Conservation (phyloP, 2,113 vertebrate species). For the Plecotus auritus region DNA sequence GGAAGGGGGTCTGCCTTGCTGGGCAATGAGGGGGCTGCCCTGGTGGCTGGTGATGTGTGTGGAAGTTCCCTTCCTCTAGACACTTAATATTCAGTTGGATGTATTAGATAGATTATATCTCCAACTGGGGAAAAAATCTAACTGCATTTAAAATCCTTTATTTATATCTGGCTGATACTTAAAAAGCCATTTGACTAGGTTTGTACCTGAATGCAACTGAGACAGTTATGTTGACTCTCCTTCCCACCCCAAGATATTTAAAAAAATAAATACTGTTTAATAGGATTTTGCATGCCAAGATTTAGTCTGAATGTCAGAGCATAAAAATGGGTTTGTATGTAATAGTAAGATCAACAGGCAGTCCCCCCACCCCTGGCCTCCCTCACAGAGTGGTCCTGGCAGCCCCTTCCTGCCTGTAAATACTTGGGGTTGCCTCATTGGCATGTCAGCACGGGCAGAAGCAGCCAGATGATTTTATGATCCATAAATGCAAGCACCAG, state of each 20-base stretch:
- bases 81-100: not conserved
- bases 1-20: not conserved
- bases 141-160: not conserved
- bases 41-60: not conserved
- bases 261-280: conserved; percentile 37
- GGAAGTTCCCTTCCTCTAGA: not conserved
- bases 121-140: not conserved
- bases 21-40: not conserved
- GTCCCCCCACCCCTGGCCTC: not conserved
- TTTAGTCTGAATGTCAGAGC: conserved; percentile 34
- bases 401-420: conserved; percentile 35
- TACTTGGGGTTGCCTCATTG: conserved; percentile 51
- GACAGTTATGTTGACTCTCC: not conserved
- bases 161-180: conserved; percentile 11
- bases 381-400: conserved; percentile 53
- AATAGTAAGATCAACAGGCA: not conserved
- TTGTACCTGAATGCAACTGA: not conserved
- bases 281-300: conserved; percentile 30
- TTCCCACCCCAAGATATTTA: conserved; percentile 27
- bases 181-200: conserved; percentile 9
- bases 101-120: not conserved
- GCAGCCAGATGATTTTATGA: conserved; percentile 62
- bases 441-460: conserved; percentile 30
- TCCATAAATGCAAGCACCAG: conserved; percentile 67
- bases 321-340: conserved; percentile 48